Evolutionary conservation across 2,797 vertebrate genomes (phyloP).

Genomic region (Etheostoma perlongum): DNA sequence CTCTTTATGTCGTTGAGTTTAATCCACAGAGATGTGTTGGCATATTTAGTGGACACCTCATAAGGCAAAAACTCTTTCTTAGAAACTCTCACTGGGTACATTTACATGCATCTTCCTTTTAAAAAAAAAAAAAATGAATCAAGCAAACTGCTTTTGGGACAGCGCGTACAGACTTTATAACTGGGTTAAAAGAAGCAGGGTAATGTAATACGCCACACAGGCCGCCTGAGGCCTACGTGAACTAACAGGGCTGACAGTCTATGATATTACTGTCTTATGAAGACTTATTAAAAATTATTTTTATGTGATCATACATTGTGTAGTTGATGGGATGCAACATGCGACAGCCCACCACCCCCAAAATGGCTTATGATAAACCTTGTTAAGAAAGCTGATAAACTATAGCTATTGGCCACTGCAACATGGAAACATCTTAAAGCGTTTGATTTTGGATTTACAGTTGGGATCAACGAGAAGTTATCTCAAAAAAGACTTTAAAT

Average conservation of each 20-base stretch:
- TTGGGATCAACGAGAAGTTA: too few species aligned
- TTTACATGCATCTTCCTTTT: background rate
- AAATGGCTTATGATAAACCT: too few species aligned
- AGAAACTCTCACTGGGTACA: constrained; percentile 4
- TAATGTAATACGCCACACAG: constrained; percentile 13
- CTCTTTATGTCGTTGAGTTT: constrained; percentile 48
- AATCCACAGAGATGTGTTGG: constrained; percentile 42
- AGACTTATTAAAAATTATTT: background rate
- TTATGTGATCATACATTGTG: background rate
- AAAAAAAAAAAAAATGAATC: background rate
- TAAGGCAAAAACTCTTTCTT: constrained; percentile 7
- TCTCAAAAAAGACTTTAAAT: too few species aligned
- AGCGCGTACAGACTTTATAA: constrained; percentile 8
- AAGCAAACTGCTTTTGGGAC: constrained; percentile 18
- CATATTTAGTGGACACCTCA: constrained; percentile 44
- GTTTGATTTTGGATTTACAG: too few species aligned
- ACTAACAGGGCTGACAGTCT: constrained; percentile 6
- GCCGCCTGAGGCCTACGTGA: constrained; percentile 10
- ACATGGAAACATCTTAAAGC: too few species aligned
- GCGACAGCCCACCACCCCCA: too few species aligned
- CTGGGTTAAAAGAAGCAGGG: background rate
- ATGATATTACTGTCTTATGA: background rate
- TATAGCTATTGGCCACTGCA: too few species aligned
- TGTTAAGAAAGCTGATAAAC: too few species aligned
- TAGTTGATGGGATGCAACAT: background rate